Base-by-base conservation (phyloP, 2,888 invertebrate species). In the Bursaphelenchus okinawaensis region DNA sequence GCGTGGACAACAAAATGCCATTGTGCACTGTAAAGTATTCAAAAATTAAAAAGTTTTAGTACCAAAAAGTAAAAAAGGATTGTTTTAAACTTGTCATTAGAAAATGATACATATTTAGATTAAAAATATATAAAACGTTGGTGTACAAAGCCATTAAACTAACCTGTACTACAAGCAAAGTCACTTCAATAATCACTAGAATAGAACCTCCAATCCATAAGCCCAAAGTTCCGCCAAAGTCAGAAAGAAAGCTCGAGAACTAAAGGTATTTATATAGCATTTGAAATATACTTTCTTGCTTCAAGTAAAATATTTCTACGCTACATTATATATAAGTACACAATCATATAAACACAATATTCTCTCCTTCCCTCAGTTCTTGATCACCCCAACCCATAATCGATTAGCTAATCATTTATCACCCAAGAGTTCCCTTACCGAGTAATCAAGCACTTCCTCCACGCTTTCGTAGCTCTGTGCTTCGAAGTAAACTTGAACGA, bases 401-500 rank as follows among this genome's bases (percentile, higher is more conserved):
- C n/a, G n/a, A n/a, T n/a, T n/a, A n/a, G n/a, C n/a, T n/a, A n/a
- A n/a, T n/a, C n/a, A n/a, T n/a, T n/a, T n/a, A n/a, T n/a, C n/a
- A n/a, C n/a, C n/a, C n/a, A n/a, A n/a, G n/a, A n/a, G 40, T 4
- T 40, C n/a, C 3, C 40, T 40, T 16, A 40, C 40, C 40, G 40
- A n/a, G n/a, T 40, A 40, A 40, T 12, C n/a, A 16, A n/a, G 3
- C 12, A 40, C 40, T 40, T 68, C 68, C 20, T 28, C 28, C 68
- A 68, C 51, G 19, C 28, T 26, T 52, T 68, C 52, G 26, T 67
- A 68, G 63, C 55, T 63, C n/a, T 67, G 55, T 28, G 67, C 62
- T 58, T 62, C 63, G 57, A 68, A 68, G 50, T 50, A 68, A 27
- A 68, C 68, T 40, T 68, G 67, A 22, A 67, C 27, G 23, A 68